phyloP scores from a whole-genome alignment of 2,797 vertebrate genomes.

The Rhinella marina region DNA sequence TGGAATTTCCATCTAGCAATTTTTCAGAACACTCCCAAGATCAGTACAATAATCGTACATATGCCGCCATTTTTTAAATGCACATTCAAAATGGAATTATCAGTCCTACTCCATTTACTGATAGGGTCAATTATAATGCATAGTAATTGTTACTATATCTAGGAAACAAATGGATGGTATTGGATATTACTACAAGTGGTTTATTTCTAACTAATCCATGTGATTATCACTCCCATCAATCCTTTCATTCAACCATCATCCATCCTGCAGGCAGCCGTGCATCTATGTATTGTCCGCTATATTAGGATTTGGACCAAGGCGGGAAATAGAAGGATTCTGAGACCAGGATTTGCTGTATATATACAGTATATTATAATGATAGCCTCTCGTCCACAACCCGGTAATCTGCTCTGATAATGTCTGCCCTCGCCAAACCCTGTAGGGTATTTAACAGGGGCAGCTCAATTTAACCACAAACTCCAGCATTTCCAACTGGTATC shows the following conservation, averaged over 20 bases:
- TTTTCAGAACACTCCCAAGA: too few species aligned
- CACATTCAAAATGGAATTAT: too few species aligned
- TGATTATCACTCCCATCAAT: background rate
- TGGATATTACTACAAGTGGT: background rate
- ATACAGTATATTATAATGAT: background rate
- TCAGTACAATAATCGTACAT: too few species aligned
- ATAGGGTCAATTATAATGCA: too few species aligned
- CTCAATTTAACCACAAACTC: background rate
- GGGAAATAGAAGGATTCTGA: background rate
- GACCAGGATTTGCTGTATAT: background rate
- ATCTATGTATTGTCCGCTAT: background rate
- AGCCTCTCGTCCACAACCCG: background rate
- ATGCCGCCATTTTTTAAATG: too few species aligned
- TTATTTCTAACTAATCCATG: background rate
- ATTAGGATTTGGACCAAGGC: background rate
- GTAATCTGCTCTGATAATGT: background rate
- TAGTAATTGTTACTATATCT: background rate
- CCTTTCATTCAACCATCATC: background rate
- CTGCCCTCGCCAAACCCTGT: background rate
- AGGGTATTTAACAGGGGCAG: background rate
- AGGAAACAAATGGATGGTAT: background rate
- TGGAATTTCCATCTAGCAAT: too few species aligned
- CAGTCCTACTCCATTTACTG: too few species aligned
- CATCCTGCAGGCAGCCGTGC: background rate
- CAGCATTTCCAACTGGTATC: too few species aligned